Evolutionary conservation across 2,113 vertebrate genomes (phyloP).

Genomic region (Larimichthys polyactis): DNA sequence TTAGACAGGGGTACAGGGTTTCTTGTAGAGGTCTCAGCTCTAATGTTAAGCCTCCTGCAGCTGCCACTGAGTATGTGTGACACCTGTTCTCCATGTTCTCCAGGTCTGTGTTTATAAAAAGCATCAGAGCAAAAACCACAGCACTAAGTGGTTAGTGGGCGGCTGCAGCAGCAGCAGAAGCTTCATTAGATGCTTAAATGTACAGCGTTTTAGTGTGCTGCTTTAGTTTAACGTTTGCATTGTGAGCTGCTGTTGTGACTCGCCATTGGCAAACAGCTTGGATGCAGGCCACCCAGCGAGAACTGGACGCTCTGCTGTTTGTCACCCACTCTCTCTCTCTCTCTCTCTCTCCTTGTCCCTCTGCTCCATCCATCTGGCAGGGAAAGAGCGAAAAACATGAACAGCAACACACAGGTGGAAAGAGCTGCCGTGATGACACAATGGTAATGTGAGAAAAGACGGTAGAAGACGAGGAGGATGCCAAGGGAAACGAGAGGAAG

Average conservation of each 20-base stretch:
- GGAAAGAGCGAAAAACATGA: conserved; percentile 12
- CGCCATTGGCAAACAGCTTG: conserved; percentile 53
- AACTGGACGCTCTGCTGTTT: conserved; percentile 51
- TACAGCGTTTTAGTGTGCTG: neutral
- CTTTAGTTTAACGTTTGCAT: conserved; percentile 25
- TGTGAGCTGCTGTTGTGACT: conserved; percentile 54
- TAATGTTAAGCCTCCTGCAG: conserved; percentile 29
- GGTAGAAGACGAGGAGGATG: neutral
- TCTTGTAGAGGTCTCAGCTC: conserved; percentile 6
- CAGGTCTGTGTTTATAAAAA: conserved; percentile 70
- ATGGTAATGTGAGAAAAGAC: neutral
- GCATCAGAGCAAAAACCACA: conserved; percentile 57
- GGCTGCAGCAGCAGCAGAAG: conserved; percentile 39
- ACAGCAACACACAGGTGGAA: conserved; percentile 21
- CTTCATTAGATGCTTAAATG: conserved; percentile 50
- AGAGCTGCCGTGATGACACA: conserved; percentile 12
- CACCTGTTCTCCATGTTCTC: conserved; percentile 69
- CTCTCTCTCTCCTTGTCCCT: neutral
- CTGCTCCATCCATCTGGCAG: conserved; percentile 56
- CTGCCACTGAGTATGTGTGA: conserved; percentile 38
- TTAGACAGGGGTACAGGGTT: conserved; percentile 29
- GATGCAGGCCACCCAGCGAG: conserved; percentile 56
- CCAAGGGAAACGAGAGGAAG: neutral
- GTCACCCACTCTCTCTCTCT: neutral
- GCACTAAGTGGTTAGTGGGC: conserved; percentile 57